These are phyloP conservation scores for Peromyscus aztecus DNA, from an alignment of 2,797 vertebrate genomes.

Conservation along the genomic window DNA sequence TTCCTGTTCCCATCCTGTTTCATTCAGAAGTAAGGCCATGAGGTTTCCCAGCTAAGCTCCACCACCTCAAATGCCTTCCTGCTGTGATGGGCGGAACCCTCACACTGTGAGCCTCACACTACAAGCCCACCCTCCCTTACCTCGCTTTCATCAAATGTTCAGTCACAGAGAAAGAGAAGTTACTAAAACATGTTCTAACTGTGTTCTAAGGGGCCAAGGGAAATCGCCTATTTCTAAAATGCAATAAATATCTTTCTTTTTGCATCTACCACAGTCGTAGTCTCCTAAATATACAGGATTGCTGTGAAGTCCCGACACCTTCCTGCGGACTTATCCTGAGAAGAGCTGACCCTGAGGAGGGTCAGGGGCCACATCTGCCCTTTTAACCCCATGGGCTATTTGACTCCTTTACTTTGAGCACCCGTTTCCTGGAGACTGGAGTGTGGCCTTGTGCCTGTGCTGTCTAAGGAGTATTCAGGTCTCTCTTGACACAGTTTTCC, in stretches of 20 bases:
- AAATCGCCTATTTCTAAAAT: background rate
- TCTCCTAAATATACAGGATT: background rate
- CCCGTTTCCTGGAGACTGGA: background rate
- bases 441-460: background rate
- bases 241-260: background rate
- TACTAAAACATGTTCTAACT: background rate
- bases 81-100: background rate
- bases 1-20: background rate
- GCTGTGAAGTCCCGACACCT: accelerated
- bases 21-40: background rate
- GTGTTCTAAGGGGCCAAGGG: slow-evolving; percentile 29
- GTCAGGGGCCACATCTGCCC: background rate
- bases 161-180: background rate
- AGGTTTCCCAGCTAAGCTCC: background rate
- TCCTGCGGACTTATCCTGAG: background rate
- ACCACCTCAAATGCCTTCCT: too few species aligned
- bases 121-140: background rate
- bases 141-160: background rate
- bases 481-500: background rate
- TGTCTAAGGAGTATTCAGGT: background rate
- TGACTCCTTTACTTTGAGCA: background rate
- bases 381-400: background rate
- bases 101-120: background rate
- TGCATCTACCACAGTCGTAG: too few species aligned
- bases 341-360: background rate